phyloP scores from a whole-genome alignment of 2,888 invertebrate genomes.

The Drosophila paucipuncta region DNA sequence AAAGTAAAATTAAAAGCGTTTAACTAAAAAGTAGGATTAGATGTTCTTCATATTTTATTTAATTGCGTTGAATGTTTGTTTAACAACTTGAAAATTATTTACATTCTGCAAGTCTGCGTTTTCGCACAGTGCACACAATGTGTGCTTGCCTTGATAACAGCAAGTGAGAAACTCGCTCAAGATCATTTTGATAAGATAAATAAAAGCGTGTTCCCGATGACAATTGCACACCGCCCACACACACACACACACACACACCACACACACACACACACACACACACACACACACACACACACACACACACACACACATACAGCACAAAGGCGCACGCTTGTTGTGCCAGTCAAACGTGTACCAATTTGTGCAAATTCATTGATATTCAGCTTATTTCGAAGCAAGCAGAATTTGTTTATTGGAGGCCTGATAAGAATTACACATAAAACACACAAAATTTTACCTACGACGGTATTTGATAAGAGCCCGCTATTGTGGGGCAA shows the following conservation, averaged over 20 bases:
- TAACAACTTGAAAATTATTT: background rate
- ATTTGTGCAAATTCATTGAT: slow-evolving; percentile 62
- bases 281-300: background rate
- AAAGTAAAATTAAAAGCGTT: background rate
- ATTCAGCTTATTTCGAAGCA: slow-evolving; percentile 49
- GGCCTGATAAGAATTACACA: background rate
- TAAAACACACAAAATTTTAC: slow-evolving; percentile 7
- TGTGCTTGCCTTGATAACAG: slow-evolving; percentile 11
- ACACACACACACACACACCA: background rate
- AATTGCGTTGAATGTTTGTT: background rate
- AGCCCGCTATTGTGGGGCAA: background rate
- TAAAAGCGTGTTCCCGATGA: slow-evolving; percentile 51
- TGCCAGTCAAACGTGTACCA: no score
- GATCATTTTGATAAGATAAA: slow-evolving; percentile 78
- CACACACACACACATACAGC: background rate
- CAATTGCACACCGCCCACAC: no score
- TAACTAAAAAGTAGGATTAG: background rate
- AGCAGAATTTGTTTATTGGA: slow-evolving; percentile 8
- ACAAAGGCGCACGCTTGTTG: background rate
- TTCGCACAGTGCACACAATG: slow-evolving; percentile 39
- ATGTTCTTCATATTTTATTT: background rate
- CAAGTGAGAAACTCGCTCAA: slow-evolving; percentile 47
- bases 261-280: background rate
- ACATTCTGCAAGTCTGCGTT: background rate
- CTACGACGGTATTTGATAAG: background rate